Conservation (phyloP, 2,888 invertebrate genomes). For the Crematogaster levior region DNA sequence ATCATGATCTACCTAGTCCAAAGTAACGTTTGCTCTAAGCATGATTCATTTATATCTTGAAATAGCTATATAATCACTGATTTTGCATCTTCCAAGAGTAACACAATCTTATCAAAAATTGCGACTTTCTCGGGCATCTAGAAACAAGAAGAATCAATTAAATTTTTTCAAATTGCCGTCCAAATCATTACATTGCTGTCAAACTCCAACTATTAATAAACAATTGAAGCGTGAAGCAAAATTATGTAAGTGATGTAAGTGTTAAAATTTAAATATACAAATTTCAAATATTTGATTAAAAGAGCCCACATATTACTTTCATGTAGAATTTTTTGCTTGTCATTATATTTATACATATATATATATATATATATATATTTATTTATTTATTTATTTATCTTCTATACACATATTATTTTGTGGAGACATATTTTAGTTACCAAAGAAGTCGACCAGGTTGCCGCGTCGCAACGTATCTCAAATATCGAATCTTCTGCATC, state of each 20-base stretch:
- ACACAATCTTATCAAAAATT: slow-evolving; percentile 34
- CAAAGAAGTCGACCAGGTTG: not conserved
- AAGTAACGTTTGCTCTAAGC: slow-evolving; percentile 50
- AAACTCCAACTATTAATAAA: slow-evolving; percentile 31
- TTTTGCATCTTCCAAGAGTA: slow-evolving; percentile 32
- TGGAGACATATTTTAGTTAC: slow-evolving; percentile 56
- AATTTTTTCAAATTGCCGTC: slow-evolving; percentile 22
- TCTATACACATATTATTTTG: not conserved
- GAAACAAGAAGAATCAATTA: slow-evolving; percentile 22
- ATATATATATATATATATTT: too few species aligned
- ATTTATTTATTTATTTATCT: too few species aligned
- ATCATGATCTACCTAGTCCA: slow-evolving; percentile 75
- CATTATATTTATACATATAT: not conserved
- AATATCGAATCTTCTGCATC: slow-evolving; percentile 43
- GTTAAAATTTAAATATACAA: slow-evolving; percentile 41
- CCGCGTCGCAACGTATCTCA: not conserved
- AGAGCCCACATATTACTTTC: not conserved
- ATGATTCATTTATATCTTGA: not conserved
- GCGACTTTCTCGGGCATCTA: not conserved
- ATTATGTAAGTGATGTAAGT: slow-evolving; percentile 84
- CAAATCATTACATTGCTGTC: slow-evolving; percentile 26
- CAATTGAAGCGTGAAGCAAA: slow-evolving; percentile 62
- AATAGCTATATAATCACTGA: not conserved
- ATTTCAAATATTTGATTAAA: not conserved
- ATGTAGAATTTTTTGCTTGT: not conserved